Evolutionary conservation across 2,888 invertebrate species (phyloP).

Genomic region (Drosophila acutilabella): DNA sequence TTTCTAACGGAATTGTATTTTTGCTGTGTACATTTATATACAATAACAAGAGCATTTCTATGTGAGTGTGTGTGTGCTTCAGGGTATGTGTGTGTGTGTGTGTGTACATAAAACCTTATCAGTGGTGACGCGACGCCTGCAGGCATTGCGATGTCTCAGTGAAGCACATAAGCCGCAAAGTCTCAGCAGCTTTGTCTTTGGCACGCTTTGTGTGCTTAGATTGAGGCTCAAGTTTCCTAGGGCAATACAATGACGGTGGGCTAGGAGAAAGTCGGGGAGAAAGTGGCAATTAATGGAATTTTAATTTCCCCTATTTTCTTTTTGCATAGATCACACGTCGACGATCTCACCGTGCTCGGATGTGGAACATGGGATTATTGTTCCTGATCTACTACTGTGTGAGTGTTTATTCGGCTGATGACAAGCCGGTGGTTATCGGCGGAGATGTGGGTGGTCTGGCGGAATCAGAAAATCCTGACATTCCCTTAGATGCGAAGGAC

Average conservation of each 20-base stretch:
- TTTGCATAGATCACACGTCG: conserved; percentile 68
- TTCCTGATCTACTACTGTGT: conserved; percentile 89
- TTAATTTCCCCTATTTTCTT: too few relatives aligned
- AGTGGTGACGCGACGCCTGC: conserved; percentile 52
- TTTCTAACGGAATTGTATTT: too few relatives aligned
- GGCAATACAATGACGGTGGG: conserved; percentile 4
- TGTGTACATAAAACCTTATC: conserved; percentile 44
- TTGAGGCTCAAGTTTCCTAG: conserved; percentile 30
- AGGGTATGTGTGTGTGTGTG: not conserved
- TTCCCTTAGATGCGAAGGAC: conserved; percentile 37
- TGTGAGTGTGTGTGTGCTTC: not conserved
- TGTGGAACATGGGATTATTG: conserved; percentile 89
- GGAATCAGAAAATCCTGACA: conserved; percentile 38
- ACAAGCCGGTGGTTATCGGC: conserved; percentile 47
- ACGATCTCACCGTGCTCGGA: conserved; percentile 88
- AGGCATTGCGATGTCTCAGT: conserved; percentile 38
- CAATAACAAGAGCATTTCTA: not conserved
- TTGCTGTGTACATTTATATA: not conserved
- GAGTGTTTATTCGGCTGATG: conserved; percentile 85
- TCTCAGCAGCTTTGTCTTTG: conserved; percentile 50
- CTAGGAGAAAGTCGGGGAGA: not conserved
- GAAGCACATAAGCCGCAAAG: conserved; percentile 57
- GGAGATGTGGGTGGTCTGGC: conserved; percentile 58
- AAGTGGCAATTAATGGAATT: not conserved
- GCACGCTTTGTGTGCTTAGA: conserved; percentile 46